phyloP scores from a whole-genome alignment of 2,888 invertebrate species.

The Penaeus monodon region DNA sequence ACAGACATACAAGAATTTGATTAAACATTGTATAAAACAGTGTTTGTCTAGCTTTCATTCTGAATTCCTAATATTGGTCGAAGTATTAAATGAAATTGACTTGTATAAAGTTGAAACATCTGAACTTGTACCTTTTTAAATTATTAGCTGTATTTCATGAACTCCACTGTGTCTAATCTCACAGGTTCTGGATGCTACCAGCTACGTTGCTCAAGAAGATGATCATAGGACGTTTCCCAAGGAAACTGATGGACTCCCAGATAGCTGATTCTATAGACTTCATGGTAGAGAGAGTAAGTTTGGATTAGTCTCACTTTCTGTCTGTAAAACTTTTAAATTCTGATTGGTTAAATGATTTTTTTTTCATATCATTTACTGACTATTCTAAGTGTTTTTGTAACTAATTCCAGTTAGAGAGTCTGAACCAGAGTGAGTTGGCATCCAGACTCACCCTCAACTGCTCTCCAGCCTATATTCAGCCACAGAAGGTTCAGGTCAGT shows the following conservation, averaged over 20 bases:
- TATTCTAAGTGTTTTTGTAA: no score
- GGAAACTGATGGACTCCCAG: slow-evolving; percentile 72
- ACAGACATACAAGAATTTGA: no score
- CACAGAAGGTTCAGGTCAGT: slow-evolving; percentile 76
- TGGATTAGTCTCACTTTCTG: neutral
- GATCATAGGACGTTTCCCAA: slow-evolving; percentile 86
- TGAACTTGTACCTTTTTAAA: neutral
- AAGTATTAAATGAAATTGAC: neutral
- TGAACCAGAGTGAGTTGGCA: slow-evolving; percentile 85
- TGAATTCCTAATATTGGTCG: neutral
- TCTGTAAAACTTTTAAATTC: no score
- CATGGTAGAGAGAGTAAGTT: slow-evolving; percentile 86
- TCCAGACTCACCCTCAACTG: slow-evolving; percentile 90
- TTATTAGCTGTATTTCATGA: slow-evolving; percentile 45
- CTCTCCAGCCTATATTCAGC: slow-evolving; percentile 82
- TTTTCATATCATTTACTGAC: no score
- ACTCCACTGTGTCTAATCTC: neutral
- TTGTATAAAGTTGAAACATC: neutral
- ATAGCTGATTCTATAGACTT: slow-evolving; percentile 90
- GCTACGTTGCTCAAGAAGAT: slow-evolving; percentile 86
- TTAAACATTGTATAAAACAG: no score
- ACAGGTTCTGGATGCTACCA: slow-evolving; percentile 86
- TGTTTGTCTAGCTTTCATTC: neutral
- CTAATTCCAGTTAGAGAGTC: slow-evolving; percentile 80
- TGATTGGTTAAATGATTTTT: no score